Conservation (phyloP, 2,888 invertebrate species). For the Cataglyphis albicans region DNA sequence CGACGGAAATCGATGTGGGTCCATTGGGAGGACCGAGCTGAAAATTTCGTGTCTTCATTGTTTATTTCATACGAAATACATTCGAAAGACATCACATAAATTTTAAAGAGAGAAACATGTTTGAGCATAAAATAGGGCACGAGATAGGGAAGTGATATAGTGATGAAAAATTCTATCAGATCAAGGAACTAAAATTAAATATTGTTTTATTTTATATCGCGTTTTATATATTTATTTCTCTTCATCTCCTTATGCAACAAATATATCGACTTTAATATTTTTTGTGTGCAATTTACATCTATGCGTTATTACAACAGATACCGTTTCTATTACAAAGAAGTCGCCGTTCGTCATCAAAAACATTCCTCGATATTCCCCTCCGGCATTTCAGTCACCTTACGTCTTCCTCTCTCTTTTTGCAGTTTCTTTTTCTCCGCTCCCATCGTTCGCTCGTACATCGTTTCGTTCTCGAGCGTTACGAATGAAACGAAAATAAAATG, state of each 20-base stretch:
- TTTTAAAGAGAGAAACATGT: slow-evolving; percentile 25
- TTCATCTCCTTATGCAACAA: background rate
- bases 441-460: slow-evolving; percentile 58
- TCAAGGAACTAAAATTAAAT: slow-evolving; percentile 12
- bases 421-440: slow-evolving; percentile 52
- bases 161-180: background rate
- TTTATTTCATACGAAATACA: slow-evolving; percentile 50
- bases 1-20: slow-evolving; percentile 82
- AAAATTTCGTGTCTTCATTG: slow-evolving; percentile 49
- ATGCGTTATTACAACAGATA: slow-evolving; percentile 23
- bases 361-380: slow-evolving; percentile 70
- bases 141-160: background rate
- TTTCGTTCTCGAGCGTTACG: slow-evolving; percentile 78
- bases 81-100: slow-evolving; percentile 9
- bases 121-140: no score
- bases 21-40: slow-evolving; percentile 62
- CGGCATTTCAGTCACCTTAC: slow-evolving; percentile 67
- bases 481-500: slow-evolving; percentile 86
- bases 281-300: background rate
- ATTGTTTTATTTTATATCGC: background rate
- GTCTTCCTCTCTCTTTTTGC: slow-evolving; percentile 66
- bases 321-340: slow-evolving; percentile 60
- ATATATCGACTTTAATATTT: slow-evolving; percentile 26
- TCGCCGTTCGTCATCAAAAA: slow-evolving; percentile 61
- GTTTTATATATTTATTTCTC: background rate